Percentiles rank a stretch among this genome's conserved stretches.
Conservation (phyloP, 2,113 vertebrate genomes). For the human (Homo sapiens) region GRCh38 chr16:6866001-6866500, state of each 20-base stretch:
- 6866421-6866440: neutral
- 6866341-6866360: neutral
- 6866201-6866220: constrained; percentile 26
- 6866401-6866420: neutral
- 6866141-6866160: constrained; percentile 11
- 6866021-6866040: neutral
- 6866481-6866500: neutral
- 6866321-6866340: neutral
- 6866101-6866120: neutral
- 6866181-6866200: neutral
- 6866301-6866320: neutral
- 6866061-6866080: neutral
- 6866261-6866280: neutral
- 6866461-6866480: neutral
- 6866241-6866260: constrained; percentile 22
- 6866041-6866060: neutral
- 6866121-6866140: neutral
- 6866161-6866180: constrained; percentile 34
- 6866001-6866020: neutral
- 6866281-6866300: neutral
- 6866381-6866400: neutral
- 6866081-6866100: constrained; percentile 1
- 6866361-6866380: neutral
- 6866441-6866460: neutral
- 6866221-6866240: constrained; percentile 42